These are phyloP conservation scores for Pseudobourletiella spinata DNA, from an alignment of 1,140 invertebrate genomes.

Conservation along the genomic window DNA sequence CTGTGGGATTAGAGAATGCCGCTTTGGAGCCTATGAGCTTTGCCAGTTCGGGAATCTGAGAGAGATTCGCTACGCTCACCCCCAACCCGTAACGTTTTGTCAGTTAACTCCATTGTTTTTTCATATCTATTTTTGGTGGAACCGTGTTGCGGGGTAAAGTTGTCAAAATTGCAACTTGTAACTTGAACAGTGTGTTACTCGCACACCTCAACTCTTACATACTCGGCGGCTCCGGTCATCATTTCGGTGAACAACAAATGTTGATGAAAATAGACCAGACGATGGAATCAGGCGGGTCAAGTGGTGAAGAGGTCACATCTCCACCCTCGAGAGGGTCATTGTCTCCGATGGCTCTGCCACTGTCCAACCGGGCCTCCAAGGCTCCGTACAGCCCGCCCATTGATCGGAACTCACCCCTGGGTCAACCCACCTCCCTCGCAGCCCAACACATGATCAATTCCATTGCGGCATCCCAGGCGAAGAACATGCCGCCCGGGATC, in stretches of 20 bases:
- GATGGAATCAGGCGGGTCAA: slow-evolving; percentile 36
- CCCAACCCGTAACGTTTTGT: no score
- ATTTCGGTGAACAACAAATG: slow-evolving; percentile 23
- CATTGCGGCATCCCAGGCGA: slow-evolving; percentile 32
- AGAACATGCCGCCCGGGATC: slow-evolving; percentile 32
- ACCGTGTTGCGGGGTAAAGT: neutral
- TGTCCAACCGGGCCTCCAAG: slow-evolving; percentile 24
- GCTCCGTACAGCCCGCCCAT: slow-evolving; percentile 29
- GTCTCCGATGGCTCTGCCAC: slow-evolving; percentile 31
- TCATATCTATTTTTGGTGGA: no score
- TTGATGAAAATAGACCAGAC: slow-evolving; percentile 37
- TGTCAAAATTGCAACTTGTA: slow-evolving; percentile 30
- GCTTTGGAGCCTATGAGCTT: no score
- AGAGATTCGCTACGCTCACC: no score
- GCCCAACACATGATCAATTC: slow-evolving; percentile 36
- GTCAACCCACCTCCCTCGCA: slow-evolving; percentile 20
- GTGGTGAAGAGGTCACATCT: slow-evolving; percentile 33
- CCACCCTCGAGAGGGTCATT: slow-evolving; percentile 31
- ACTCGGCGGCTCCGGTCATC: slow-evolving; percentile 5
- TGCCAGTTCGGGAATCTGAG: no score
- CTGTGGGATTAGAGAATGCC: no score
- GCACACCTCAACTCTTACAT: slow-evolving; percentile 32
- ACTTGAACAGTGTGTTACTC: slow-evolving; percentile 30
- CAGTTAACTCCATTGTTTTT: no score
- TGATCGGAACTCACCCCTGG: slow-evolving; percentile 27